Evolutionary conservation across 1,140 invertebrate genomes (phyloP).

Genomic region (Idris sp.): DNA sequence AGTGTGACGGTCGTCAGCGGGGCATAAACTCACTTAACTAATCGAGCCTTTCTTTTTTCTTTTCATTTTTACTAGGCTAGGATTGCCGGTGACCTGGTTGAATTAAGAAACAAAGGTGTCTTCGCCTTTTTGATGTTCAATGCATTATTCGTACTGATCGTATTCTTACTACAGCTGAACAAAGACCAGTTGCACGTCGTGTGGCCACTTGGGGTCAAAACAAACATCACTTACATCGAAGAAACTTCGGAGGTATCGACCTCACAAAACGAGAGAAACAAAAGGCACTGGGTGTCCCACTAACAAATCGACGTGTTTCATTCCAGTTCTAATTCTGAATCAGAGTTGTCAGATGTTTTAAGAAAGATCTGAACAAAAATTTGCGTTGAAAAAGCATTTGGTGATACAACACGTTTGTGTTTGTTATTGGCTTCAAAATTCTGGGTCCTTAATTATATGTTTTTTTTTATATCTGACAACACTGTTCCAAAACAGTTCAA

Average conservation of each 20-base stretch:
- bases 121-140: conserved; percentile 99
- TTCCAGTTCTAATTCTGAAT: no score
- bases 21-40: conserved; percentile 59
- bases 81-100: conserved; percentile 91
- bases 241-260: conserved; percentile 89
- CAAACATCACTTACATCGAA: conserved; percentile 94
- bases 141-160: conserved; percentile 98
- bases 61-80: conserved; percentile 82
- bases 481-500: no score
- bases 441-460: no score
- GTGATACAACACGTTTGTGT: no score
- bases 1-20: conserved; percentile 51
- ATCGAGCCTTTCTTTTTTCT: conserved; percentile 50
- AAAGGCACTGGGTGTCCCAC: conserved; percentile 52
- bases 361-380: no score
- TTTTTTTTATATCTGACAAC: no score
- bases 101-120: conserved; percentile 96
- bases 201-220: conserved; percentile 95
- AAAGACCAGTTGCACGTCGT: conserved; percentile 97
- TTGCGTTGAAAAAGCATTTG: no score
- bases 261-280: conserved; percentile 23
- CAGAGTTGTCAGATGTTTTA: no score
- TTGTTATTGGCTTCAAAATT: no score
- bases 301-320: conserved; percentile 57
- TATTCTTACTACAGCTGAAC: conserved; percentile 98